Conservation (phyloP, 2,797 vertebrate genomes). For the Syngnathus acus region DNA sequence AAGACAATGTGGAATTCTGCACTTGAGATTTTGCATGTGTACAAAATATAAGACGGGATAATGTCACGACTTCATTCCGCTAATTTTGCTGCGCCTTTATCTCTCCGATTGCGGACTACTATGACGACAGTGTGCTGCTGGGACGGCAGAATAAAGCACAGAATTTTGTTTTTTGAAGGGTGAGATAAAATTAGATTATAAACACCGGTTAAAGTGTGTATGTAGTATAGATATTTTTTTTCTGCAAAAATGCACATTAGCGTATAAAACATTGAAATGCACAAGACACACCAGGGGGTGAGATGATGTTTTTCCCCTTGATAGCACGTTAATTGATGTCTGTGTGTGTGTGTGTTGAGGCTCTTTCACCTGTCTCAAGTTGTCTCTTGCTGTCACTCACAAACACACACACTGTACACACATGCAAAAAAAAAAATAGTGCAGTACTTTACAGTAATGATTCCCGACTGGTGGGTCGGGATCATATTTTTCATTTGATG, state of each 20-base stretch:
- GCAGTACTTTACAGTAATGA: conserved; percentile 21
- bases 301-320: background rate
- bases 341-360: conserved; percentile 33
- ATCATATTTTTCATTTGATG: too few species aligned
- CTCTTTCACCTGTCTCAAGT: conserved; percentile 46
- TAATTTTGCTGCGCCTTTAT: background rate
- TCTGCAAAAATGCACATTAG: background rate
- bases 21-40: conserved; percentile 25
- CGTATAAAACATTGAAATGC: background rate
- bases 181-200: background rate
- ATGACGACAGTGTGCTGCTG: background rate
- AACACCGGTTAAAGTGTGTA: background rate
- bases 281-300: conserved; percentile 2
- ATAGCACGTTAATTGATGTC: conserved; percentile 1
- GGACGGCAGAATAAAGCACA: background rate
- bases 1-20: conserved; percentile 62
- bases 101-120: too few species aligned
- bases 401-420: background rate
- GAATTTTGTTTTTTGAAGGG: background rate
- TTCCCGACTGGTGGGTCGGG: too few species aligned
- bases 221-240: background rate
- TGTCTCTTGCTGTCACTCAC: conserved; percentile 7
- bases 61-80: background rate
- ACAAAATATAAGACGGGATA: background rate
- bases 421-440: conserved; percentile 5